These are phyloP conservation scores for Lucinisca nassula DNA, from an alignment of 2,888 invertebrate genomes.

Conservation along the genomic window DNA sequence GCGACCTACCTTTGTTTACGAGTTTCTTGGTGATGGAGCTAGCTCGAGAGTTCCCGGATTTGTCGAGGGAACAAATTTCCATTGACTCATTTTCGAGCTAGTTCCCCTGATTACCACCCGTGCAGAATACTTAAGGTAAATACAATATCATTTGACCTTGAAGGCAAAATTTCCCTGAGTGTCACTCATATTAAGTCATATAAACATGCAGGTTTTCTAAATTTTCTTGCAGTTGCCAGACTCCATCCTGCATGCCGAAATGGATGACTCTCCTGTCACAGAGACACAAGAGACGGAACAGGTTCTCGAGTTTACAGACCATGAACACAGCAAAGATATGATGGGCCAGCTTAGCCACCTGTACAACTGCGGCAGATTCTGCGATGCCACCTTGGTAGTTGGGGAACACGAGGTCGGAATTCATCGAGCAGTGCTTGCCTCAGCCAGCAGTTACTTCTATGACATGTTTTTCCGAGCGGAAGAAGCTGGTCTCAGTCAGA, in stretches of 20 bases:
- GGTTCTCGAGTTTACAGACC: not conserved
- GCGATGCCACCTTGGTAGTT: constrained; percentile 95
- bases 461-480: constrained; percentile 91
- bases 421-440: constrained; percentile 94
- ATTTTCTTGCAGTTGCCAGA: too few relatives aligned
- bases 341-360: constrained; percentile 91
- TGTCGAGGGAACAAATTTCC: too few relatives aligned
- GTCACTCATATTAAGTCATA: too few relatives aligned
- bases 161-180: too few relatives aligned
- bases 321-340: not conserved
- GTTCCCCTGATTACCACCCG: too few relatives aligned
- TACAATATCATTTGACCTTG: too few relatives aligned
- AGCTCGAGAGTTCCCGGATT: too few relatives aligned
- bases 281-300: not conserved
- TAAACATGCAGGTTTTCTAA: too few relatives aligned
- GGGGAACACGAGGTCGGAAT: constrained; percentile 92
- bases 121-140: too few relatives aligned
- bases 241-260: not conserved
- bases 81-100: too few relatives aligned
- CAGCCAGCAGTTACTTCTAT: constrained; percentile 93
- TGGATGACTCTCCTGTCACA: not conserved
- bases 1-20: too few relatives aligned
- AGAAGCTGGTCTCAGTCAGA: constrained; percentile 86
- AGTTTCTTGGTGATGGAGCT: too few relatives aligned
- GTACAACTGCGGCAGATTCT: constrained; percentile 95